phyloP scores from a whole-genome alignment of 2,888 invertebrate species.

The Lepas anatifera region DNA sequence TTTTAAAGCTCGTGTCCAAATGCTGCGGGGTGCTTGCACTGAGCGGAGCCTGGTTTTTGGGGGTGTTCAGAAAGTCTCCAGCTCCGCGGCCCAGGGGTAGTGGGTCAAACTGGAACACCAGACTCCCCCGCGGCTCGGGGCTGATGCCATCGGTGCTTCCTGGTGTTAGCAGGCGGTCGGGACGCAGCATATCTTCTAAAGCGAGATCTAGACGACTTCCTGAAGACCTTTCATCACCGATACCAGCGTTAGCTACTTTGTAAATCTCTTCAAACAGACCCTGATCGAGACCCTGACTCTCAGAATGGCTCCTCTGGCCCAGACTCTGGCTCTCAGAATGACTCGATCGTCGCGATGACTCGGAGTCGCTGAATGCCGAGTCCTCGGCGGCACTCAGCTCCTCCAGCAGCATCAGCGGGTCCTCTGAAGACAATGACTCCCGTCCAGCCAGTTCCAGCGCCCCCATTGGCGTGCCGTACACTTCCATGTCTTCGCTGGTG shows the following conservation, averaged over 20 bases:
- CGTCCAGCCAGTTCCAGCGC: neutral
- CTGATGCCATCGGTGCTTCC: neutral
- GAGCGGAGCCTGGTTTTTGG: neutral
- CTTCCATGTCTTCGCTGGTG: neutral
- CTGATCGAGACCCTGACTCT: neutral
- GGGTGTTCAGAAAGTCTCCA: neutral
- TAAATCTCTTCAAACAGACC: neutral
- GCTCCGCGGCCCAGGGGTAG: neutral
- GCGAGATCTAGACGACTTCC: neutral
- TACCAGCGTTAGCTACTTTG: neutral
- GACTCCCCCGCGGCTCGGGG: neutral
- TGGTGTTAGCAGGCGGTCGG: neutral
- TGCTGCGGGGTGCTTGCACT: neutral
- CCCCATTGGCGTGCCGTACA: neutral
- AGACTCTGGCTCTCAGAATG: neutral
- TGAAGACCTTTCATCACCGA: neutral
- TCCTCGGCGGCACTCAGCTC: neutral
- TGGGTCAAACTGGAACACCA: neutral
- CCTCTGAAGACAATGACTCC: neutral
- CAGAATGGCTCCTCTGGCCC: neutral
- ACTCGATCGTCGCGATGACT: neutral
- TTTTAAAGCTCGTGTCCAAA: too few species aligned
- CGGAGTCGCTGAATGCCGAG: too few species aligned
- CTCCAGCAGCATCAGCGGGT: neutral
- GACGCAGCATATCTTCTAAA: neutral